Evolutionary conservation across 1,140 invertebrate species (phyloP).

Genomic region (Delia radicum): DNA sequence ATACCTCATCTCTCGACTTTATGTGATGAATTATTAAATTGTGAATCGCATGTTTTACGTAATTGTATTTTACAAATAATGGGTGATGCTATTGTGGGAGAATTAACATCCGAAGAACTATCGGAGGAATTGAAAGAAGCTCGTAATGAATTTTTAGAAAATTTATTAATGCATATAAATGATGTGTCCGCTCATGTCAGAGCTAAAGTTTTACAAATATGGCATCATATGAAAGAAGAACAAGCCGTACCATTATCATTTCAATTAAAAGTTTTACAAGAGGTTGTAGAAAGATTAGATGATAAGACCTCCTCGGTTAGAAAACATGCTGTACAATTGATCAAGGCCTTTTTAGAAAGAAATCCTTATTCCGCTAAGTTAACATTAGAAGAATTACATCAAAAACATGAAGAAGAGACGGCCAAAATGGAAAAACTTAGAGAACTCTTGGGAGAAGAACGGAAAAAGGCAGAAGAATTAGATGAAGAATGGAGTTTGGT

Average conservation of each 20-base stretch:
- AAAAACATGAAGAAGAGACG: constrained; percentile 61
- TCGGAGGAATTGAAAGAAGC: constrained; percentile 65
- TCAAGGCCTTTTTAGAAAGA: constrained; percentile 71
- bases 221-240: constrained; percentile 70
- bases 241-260: constrained; percentile 71
- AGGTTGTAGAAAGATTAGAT: constrained; percentile 67
- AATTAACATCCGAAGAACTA: constrained; percentile 70
- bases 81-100: constrained; percentile 70
- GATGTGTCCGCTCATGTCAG: constrained; percentile 82
- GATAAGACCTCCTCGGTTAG: constrained; percentile 78
- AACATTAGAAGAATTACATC: constrained; percentile 61
- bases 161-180: constrained; percentile 77
- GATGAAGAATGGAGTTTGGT: constrained; percentile 54
- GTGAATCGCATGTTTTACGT: constrained; percentile 72
- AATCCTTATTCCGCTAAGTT: constrained; percentile 72
- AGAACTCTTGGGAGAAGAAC: constrained; percentile 57
- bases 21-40: constrained; percentile 46
- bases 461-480: constrained; percentile 52
- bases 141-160: constrained; percentile 72
- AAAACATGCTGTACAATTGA: constrained; percentile 75
- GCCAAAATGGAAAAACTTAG: constrained; percentile 63
- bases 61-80: constrained; percentile 79
- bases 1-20: constrained; percentile 48
- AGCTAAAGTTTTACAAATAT: constrained; percentile 76
- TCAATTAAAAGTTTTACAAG: constrained; percentile 65